Conservation (phyloP, 2,113 vertebrate genomes). For the Thymallus thymallus region DNA sequence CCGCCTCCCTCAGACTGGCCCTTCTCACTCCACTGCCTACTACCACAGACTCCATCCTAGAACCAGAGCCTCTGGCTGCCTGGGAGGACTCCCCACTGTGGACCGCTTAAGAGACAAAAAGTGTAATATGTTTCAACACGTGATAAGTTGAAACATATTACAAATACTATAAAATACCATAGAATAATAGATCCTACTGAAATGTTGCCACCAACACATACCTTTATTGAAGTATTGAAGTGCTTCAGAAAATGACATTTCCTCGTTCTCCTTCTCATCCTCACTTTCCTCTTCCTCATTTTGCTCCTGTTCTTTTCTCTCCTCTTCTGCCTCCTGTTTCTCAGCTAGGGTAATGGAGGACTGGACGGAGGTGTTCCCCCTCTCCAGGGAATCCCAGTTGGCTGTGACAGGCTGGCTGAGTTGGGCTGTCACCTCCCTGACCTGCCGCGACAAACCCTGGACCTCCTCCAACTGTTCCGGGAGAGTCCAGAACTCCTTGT, state of each 20-base stretch:
- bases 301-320: not conserved
- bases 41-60: conserved; percentile 22
- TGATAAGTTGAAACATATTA: not conserved
- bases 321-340: conserved; percentile 10
- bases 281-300: conserved; percentile 9
- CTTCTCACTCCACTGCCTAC: conserved; percentile 26
- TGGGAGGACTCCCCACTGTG: conserved; percentile 8
- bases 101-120: not conserved
- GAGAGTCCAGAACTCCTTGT: conserved; percentile 85
- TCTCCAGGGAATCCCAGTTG: conserved; percentile 47
- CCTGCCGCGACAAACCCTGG: conserved; percentile 76
- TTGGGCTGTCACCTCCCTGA: conserved; percentile 68
- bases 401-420: conserved; percentile 30
- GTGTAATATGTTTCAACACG: not conserved
- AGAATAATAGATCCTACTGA: not conserved
- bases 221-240: conserved; percentile 10
- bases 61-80: conserved; percentile 13
- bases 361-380: conserved; percentile 10
- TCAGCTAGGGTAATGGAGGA: not conserved
- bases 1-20: conserved; percentile 30
- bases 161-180: not conserved
- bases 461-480: conserved; percentile 80
- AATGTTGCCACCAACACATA: not conserved
- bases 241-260: not conserved
- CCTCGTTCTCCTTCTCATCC: not conserved